These are phyloP conservation scores for Chymomyza procnemis DNA, from an alignment of 2,888 invertebrate genomes.

Conservation along the genomic window DNA sequence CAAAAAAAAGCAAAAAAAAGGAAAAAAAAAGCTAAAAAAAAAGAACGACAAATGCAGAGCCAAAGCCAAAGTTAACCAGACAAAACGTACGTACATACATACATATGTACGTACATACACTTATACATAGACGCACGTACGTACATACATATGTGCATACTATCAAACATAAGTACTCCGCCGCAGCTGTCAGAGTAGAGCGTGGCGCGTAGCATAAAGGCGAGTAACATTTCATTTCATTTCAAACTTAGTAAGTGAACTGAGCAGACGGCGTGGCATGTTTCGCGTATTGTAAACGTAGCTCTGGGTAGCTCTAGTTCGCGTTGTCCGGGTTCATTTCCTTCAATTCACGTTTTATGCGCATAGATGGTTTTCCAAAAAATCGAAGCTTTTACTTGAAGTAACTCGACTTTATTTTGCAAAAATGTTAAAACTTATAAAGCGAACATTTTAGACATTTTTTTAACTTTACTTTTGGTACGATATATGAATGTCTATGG, in stretches of 20 bases:
- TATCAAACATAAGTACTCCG: not conserved
- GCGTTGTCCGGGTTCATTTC: not conserved
- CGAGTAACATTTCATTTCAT: slow-evolving; percentile 31
- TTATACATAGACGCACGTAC: no score
- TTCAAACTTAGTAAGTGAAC: slow-evolving; percentile 49
- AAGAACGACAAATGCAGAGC: slow-evolving; percentile 22
- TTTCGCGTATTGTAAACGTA: not conserved
- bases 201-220: slow-evolving; percentile 47
- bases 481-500: no score
- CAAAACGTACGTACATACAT: not conserved
- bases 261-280: not conserved
- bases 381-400: not conserved
- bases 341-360: not conserved
- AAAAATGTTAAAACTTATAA: not conserved
- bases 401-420: not conserved
- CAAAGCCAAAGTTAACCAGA: slow-evolving; percentile 58
- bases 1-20: slow-evolving; percentile 15
- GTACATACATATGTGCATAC: no score
- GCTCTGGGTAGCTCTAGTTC: not conserved
- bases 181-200: not conserved
- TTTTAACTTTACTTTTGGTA: not conserved
- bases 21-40: slow-evolving; percentile 18
- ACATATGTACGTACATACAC: not conserved
- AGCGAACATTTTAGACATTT: not conserved
- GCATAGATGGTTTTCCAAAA: not conserved